Evolutionary conservation across 2,888 invertebrate species (phyloP), one percentile per base, ranked within the genome.

Genomic region (Tuberolachnus salignus): DNA sequence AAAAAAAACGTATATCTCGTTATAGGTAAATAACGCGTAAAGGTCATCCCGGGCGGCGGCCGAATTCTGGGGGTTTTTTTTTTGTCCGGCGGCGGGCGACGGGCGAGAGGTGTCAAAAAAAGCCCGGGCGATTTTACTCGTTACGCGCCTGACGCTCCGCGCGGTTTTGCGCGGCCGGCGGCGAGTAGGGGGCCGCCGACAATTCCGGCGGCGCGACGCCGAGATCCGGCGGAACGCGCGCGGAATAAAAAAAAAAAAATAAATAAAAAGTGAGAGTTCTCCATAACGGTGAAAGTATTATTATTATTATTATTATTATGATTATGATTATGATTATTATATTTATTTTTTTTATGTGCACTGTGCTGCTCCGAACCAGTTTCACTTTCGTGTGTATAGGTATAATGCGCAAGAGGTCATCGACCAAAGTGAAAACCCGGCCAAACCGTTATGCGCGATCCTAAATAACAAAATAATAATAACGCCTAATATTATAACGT

Each of bases 191-290:
- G n/a, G 13, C n/a, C n/a, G n/a, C n/a, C n/a, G n/a, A n/a, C n/a
- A n/a, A n/a, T n/a, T n/a, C n/a, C n/a, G 26, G 23, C 26, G 46
- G 26, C 6, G 26, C 6, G 14, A 16, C n/a, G n/a, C n/a, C n/a
- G 16, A 67, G 59, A 59, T 78, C 57, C 78, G 59, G 59, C 23
- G 78, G 66, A 53, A 74, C 57, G 69, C 26, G 67, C 49, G 71
- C 14, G 34, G 34, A 34, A 23, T 59, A 69, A n/a, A n/a, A n/a
- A n/a, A n/a, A n/a, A n/a, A n/a, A n/a, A n/a, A n/a, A n/a, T n/a
- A n/a, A n/a, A n/a, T n/a, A n/a, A 74, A 78, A 78, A 78, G 78
- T 78, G 78, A 78, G 78, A 78, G 78, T 78, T 78, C 78, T 69
- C 34, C 67, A 64, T n/a, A 34, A 69, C 78, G 69, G 78, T 69